Base-by-base conservation (phyloP, 2,797 vertebrate species). In the Cheirogaleus major region DNA sequence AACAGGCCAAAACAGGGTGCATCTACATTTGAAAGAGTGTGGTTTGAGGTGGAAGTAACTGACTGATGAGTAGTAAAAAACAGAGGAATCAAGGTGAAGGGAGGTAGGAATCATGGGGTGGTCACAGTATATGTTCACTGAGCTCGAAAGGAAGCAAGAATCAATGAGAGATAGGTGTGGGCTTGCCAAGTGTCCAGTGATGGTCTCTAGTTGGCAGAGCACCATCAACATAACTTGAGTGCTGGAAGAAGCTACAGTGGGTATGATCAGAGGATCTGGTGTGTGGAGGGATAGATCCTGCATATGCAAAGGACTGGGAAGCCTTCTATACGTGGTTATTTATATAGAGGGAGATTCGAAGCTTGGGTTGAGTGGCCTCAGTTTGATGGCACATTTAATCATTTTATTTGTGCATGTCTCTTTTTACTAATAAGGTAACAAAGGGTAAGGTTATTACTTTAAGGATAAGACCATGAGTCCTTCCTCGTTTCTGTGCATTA, bases 391-490 rank as follows among this genome's bases (percentile, higher is more conserved):
- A 75, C 25, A 38, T 45, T 80, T 70, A 84, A 79, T 57, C n/a
- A 83, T 67, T 50, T 84, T 73, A 80, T 79, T 73, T 88, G 17
- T 73, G 35, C 7, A 38, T 61, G 32, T 7, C n/a, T 89, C 73
- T 76, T 87, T 70, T 75, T 91, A 87, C 50, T 69, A 67, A 50
- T 18, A 87, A 94, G 43, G n/a, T 32, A 86, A 82, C n/a, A 92
- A 45, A 69, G 63, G 32, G 4, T 67, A 67, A 65, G n/a, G 32
- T 67, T n/a, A 32, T n/a, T 67, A 63, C 20, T 43, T 87, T 57
- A 89, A 89, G 38, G 35, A 61, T 43, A 73, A 73, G 65, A 80
- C n/a, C 22, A 32, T 0, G 2, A 69, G 32, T 76, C 52, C 63
- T 92, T 90, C 45, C 41, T 61, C n/a, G 72, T 65, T 92, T 86